Evolutionary conservation across 2,888 invertebrate species (phyloP), one percentile per base, ranked within the genome.

Genomic region (Euspilapteryx auroguttella): DNA sequence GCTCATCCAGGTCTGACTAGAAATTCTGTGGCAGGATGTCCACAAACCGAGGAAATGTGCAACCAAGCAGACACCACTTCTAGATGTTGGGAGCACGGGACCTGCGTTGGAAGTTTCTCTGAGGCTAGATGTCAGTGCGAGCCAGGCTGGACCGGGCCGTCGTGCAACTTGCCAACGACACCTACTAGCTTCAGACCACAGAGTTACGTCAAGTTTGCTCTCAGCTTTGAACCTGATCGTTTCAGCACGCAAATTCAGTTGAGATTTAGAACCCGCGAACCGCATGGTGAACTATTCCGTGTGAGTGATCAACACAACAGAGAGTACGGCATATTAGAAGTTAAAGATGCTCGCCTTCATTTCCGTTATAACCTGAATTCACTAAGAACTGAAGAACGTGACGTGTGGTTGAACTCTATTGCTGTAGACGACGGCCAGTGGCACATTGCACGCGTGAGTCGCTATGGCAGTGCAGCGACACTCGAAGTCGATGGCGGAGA

Each of bases 341-440:
- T 96, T 32, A 90, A 92, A 63, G 92, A 94, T 50, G 89, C 92
- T 25, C 82, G 89, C 37, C 76, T 96, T 30, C 89, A 92, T 50
- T 94, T 95, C 77, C 83, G 92, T 37, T 97, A 89, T 59, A 96
- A 97, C 62, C 76, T 97, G 28, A 96, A 96, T 58, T 93, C 91
- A 11, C 66, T 93, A 36, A 80, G 92, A 36, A 93, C 94, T 4
- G 94, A 94, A 56, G 94, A 94, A 55, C 85, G 85, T 35, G 90
- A 91, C 49, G 86, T 97, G 42, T 91, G 92, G 90, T 71, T 95
- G 27, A 89, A 89, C 41, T 87, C 91, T 4, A 87, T 95, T 14
- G 83, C 89, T 1, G 94, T 96, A 2, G 93, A 94, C 49, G 93
- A 96, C 55, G 97, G 97, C 1, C 94, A 94, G 47, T 97, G 97